A percentile compares a stretch with the other conserved stretches of the same genome.
Evolutionary conservation across 2,888 invertebrate genomes (phyloP).

Genomic region (Notocelia uddmanniana): DNA sequence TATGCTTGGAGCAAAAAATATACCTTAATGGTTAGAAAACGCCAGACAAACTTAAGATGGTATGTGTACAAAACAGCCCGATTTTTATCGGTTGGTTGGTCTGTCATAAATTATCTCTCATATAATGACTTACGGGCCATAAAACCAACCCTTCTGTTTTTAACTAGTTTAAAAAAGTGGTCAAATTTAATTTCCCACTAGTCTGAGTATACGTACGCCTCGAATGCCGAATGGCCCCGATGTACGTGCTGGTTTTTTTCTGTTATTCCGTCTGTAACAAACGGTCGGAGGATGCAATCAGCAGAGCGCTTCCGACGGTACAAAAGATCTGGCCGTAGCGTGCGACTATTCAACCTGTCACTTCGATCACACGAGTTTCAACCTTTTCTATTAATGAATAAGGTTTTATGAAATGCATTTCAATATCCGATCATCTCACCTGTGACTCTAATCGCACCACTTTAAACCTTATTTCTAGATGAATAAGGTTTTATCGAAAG

Average conservation of each 20-base stretch:
- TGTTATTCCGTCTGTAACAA: conserved; percentile 41
- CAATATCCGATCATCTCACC: not conserved
- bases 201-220: conserved; percentile 4
- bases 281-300: conserved; percentile 43
- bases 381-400: conserved; percentile 5
- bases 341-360: not conserved
- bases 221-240: conserved; percentile 13
- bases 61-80: too few relatives aligned
- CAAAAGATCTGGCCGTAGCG: conserved; percentile 27
- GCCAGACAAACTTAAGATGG: too few relatives aligned
- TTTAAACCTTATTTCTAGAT: not conserved
- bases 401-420: not conserved
- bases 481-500: not conserved
- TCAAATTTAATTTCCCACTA: not conserved
- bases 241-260: conserved; percentile 36
- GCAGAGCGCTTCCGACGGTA: conserved; percentile 36
- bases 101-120: too few relatives aligned
- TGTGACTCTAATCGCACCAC: not conserved
- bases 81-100: too few relatives aligned
- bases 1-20: too few relatives aligned
- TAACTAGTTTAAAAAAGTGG: not conserved
- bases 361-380: conserved; percentile 25
- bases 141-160: not conserved
- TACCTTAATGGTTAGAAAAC: too few relatives aligned
- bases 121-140: too few relatives aligned